These are phyloP conservation scores for Datnioides undecimradiatus DNA, from an alignment of 2,113 vertebrate species.

Conservation along the genomic window DNA sequence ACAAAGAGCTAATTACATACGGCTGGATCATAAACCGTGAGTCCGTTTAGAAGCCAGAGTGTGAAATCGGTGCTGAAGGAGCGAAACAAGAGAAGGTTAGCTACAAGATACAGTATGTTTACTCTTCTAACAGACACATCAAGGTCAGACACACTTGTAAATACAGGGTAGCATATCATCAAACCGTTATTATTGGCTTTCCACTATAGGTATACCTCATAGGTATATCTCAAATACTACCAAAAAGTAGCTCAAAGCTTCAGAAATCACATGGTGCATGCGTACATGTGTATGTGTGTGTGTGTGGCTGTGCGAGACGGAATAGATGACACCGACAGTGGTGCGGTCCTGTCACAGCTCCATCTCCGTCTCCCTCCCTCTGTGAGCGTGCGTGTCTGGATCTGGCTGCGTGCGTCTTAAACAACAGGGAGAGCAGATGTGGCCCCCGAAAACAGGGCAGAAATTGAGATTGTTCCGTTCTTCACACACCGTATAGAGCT, in stretches of 20 bases:
- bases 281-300: not conserved
- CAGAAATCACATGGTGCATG: not conserved
- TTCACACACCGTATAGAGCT: not conserved
- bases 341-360: not conserved
- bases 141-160: not conserved
- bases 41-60: not conserved
- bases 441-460: constrained; percentile 21
- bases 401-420: not conserved
- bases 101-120: not conserved
- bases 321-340: constrained; percentile 13
- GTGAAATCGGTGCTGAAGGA: not conserved
- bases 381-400: not conserved
- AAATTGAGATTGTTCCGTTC: constrained; percentile 26
- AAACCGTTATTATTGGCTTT: not conserved
- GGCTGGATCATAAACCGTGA: not conserved
- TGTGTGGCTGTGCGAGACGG: not conserved
- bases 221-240: not conserved
- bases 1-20: constrained; percentile 5
- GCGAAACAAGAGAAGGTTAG: not conserved
- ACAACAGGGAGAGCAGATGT: constrained; percentile 29
- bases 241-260: not conserved
- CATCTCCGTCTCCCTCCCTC: not conserved
- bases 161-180: not conserved
- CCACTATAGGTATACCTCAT: not conserved
- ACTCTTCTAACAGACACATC: not conserved